Evolutionary conservation across 2,797 vertebrate species (phyloP), one percentile per base, ranked within the genome.

Genomic region (Poecilia wingei): DNA sequence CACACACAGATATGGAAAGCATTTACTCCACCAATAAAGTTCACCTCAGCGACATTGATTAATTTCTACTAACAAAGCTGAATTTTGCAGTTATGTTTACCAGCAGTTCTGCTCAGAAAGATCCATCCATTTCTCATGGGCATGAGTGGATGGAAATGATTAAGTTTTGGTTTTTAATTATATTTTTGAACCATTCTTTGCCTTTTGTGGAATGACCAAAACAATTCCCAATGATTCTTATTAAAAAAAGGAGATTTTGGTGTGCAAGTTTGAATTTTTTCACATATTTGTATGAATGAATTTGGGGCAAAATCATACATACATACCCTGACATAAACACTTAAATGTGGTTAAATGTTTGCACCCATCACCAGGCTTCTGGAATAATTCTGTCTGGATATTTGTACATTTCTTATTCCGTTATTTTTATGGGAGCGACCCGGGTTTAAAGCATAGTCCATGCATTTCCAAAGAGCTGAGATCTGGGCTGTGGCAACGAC

Each of bases 41-140:
- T n/a, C 80, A 90, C 90, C 85, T 90, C 85, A 81, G 76, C 22
- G 81, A 22, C 86, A 85, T 83, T 61, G 41, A 75, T 81, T 71
- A 16, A 79, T 72, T 57, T 6, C 4, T 49, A 55, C 74, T 88
- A 79, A 83, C 76, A 75, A 64, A 78, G 83, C 70, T 77, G 49
- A 41, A 64, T 84, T 91, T 84, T 74, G 47, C 88, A 86, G 81
- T 91, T 87, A 45, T 88, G 70, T 88, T 83, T 68, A 81, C 69
- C 80, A n/a, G 14, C 33, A 28, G 72, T 70, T 70, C 68, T 70
- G 68, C 22, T 70, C 22, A 45, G 68, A 70, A 70, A 43, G 41
- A n/a, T 16, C 25, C 12, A n/a, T n/a, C 25, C 22, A 16, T 70
- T 69, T 12, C 22, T 69, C 41, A 6, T 43, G 39, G 39, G 68